phyloP scores from a whole-genome alignment of 2,888 invertebrate genomes.

The Nephrotoma guestfalica region DNA sequence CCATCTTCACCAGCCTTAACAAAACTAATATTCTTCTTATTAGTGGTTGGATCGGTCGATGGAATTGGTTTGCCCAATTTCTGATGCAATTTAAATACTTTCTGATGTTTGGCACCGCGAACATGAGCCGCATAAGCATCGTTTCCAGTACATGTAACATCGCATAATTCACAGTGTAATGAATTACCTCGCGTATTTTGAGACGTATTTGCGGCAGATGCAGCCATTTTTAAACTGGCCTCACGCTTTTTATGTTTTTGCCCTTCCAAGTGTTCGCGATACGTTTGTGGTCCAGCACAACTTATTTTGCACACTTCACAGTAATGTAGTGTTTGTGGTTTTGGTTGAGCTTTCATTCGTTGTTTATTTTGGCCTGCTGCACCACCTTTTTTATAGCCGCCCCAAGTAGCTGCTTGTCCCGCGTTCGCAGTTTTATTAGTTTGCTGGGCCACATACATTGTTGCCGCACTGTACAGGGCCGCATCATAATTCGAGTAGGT shows the following conservation, averaged over 20 bases:
- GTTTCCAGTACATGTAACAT: slow-evolving; percentile 95
- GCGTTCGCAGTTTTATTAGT: slow-evolving; percentile 29
- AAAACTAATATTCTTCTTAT: slow-evolving; percentile 37
- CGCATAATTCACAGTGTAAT: slow-evolving; percentile 86
- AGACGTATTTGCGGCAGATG: slow-evolving; percentile 45
- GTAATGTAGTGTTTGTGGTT: slow-evolving; percentile 89
- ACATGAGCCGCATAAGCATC: slow-evolving; percentile 98
- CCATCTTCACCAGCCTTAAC: slow-evolving; percentile 21
- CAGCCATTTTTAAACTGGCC: slow-evolving; percentile 61
- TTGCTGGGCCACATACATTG: slow-evolving; percentile 85
- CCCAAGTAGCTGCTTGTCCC: slow-evolving; percentile 24
- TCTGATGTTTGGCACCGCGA: slow-evolving; percentile 94
- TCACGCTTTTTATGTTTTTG: slow-evolving; percentile 99
- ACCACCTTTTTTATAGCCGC: slow-evolving; percentile 38
- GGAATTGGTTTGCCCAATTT: slow-evolving; percentile 97
- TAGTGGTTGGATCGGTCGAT: slow-evolving; percentile 82
- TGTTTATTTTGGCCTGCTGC: slow-evolving; percentile 13
- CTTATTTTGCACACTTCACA: slow-evolving; percentile 99
- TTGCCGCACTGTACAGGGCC: slow-evolving; percentile 89
- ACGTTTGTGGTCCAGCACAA: slow-evolving; percentile 88
- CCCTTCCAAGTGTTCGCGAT: slow-evolving; percentile 93
- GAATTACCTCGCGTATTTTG: slow-evolving; percentile 45
- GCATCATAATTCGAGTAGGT: slow-evolving; percentile 83
- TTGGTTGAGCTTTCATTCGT: slow-evolving; percentile 51
- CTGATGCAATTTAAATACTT: slow-evolving; percentile 91